Percentiles rank a stretch among this genome's conserved stretches.
These are phyloP conservation scores for Archips crataeganus DNA, from an alignment of 2,888 invertebrate species.

Conservation along the genomic window DNA sequence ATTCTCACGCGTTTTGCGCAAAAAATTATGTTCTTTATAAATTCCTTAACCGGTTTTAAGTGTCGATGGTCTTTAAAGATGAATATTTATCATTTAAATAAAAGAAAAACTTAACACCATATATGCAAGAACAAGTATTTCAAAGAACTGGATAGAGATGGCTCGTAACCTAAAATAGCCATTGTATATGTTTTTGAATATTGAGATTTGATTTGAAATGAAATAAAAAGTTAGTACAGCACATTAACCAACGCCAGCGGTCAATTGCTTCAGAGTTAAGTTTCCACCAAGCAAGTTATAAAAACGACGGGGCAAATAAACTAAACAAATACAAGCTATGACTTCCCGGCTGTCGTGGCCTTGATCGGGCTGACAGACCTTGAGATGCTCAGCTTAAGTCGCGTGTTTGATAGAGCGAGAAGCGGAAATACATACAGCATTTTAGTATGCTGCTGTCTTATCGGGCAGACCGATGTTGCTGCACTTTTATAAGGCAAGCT, in stretches of 20 bases:
- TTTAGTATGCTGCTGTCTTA: not conserved
- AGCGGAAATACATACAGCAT: conserved; percentile 14
- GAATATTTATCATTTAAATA: conserved; percentile 11
- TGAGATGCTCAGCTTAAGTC: conserved; percentile 60
- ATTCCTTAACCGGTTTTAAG: conserved; percentile 25
- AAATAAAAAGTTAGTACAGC: not conserved
- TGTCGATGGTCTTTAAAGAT: conserved; percentile 27
- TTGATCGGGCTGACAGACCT: conserved; percentile 76
- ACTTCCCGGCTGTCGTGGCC: conserved; percentile 69
- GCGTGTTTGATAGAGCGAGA: conserved; percentile 29
- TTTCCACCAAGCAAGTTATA: conserved; percentile 31
- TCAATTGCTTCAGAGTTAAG: conserved; percentile 32
- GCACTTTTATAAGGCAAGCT: not conserved
- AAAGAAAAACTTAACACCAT: not conserved
- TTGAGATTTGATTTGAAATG: not conserved
- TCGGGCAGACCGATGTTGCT: not conserved
- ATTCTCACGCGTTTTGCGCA: conserved; percentile 22
- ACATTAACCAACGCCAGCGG: conserved; percentile 8
- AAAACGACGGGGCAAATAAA: conserved; percentile 46
- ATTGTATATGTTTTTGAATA: not conserved
- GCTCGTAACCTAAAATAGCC: not conserved
- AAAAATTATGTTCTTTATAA: conserved; percentile 11
- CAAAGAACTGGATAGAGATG: not conserved
- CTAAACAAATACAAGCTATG: conserved; percentile 50
- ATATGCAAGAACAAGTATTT: conserved; percentile 3